phyloP scores from a whole-genome alignment of 2,888 invertebrate genomes.

The Parnassius orleans region DNA sequence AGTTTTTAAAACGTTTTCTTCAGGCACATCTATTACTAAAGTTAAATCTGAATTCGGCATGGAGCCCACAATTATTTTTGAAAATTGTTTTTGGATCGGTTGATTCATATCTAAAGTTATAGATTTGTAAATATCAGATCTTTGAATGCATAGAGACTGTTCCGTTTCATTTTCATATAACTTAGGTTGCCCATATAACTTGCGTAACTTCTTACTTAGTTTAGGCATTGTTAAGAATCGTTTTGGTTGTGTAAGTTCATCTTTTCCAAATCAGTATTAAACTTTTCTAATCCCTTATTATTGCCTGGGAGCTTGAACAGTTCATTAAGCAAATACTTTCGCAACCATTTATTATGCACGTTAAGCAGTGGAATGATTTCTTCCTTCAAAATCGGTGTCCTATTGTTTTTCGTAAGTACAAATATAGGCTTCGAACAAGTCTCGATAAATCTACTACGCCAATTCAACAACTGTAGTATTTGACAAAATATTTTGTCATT shows the following conservation, averaged over 20 bases:
- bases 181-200: constrained; percentile 63
- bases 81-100: constrained; percentile 53
- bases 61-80: constrained; percentile 41
- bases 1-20: constrained; percentile 37
- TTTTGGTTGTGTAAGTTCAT: constrained; percentile 42
- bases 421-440: constrained; percentile 62
- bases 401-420: constrained; percentile 48
- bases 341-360: constrained; percentile 88
- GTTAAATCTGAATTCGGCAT: constrained; percentile 40
- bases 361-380: constrained; percentile 82
- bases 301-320: constrained; percentile 46
- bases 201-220: constrained; percentile 64
- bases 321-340: constrained; percentile 80
- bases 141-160: constrained; percentile 45
- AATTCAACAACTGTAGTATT: constrained; percentile 74
- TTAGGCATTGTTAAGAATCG: constrained; percentile 50
- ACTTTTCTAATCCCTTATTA: constrained; percentile 36
- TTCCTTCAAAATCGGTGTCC: constrained; percentile 60
- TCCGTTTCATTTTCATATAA: constrained; percentile 52
- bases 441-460: constrained; percentile 74
- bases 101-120: constrained; percentile 52
- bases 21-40: constrained; percentile 57
- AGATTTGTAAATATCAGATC: constrained; percentile 45
- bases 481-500: constrained; percentile 59
- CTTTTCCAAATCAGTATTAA: constrained; percentile 36